Percentiles rank a stretch among this genome's conserved stretches.
These are phyloP conservation scores for Tympanoctomys barrerae DNA, from an alignment of 2,797 vertebrate genomes.

Conservation along the genomic window DNA sequence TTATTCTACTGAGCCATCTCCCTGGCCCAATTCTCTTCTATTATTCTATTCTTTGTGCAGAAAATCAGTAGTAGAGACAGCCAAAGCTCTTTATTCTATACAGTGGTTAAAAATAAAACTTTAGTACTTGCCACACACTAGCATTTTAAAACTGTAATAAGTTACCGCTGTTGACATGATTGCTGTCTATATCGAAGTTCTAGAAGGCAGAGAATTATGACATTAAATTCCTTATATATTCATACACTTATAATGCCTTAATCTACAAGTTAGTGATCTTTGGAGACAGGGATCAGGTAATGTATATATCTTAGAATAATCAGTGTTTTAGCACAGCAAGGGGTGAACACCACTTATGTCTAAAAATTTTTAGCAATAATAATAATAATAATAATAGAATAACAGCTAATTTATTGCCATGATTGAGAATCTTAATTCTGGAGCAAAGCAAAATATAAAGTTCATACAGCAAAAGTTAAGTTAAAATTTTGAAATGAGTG, in stretches of 20 bases:
- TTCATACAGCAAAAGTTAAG: background rate
- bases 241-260: background rate
- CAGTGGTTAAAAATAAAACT: background rate
- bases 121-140: background rate
- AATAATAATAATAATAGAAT: constrained; percentile 51
- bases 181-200: background rate
- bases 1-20: too few relatives aligned
- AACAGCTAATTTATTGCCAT: background rate
- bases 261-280: background rate
- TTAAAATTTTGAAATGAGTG: constrained; percentile 37
- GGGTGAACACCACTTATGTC: background rate
- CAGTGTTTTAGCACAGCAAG: background rate
- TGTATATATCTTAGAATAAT: constrained; percentile 33
- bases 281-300: background rate
- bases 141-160: constrained; percentile 42
- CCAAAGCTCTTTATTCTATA: background rate
- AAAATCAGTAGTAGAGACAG: background rate
- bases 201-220: background rate
- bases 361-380: constrained; percentile 19
- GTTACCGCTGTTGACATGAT: background rate
- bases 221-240: background rate
- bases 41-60: background rate
- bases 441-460: background rate
- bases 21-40: background rate
- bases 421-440: constrained; percentile 16